Conservation (phyloP, 2,888 invertebrate species). For the Lapara coniferarum region DNA sequence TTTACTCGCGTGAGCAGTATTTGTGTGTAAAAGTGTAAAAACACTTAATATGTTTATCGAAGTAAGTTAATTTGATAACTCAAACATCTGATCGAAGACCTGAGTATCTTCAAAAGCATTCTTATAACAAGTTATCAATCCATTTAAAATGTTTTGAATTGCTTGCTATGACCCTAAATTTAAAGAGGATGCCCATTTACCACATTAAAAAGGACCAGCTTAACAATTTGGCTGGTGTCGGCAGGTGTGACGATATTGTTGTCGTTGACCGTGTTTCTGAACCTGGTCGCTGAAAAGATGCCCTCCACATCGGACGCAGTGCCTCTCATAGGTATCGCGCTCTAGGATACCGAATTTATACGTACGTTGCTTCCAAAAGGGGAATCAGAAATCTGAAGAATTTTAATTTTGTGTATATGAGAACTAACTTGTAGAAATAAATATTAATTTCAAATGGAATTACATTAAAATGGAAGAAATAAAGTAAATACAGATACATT, state of each 20-base stretch:
- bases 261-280: slow-evolving; percentile 98
- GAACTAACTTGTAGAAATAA: not conserved
- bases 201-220: slow-evolving; percentile 8
- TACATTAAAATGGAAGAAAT: not conserved
- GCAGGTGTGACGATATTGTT: slow-evolving; percentile 98
- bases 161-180: not conserved
- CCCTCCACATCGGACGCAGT: slow-evolving; percentile 93
- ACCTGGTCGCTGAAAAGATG: slow-evolving; percentile 98
- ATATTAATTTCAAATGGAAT: not conserved
- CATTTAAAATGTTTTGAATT: not conserved
- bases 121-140: too few species aligned
- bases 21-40: too few species aligned
- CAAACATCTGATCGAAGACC: too few species aligned
- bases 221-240: slow-evolving; percentile 67
- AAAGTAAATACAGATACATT: not conserved
- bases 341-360: slow-evolving; percentile 39
- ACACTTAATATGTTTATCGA: not conserved
- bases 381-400: not conserved
- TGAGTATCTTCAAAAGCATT: too few species aligned
- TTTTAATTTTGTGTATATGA: not conserved
- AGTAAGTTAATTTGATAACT: not conserved
- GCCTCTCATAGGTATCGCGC: slow-evolving; percentile 89
- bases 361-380: slow-evolving; percentile 49
- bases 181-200: not conserved
- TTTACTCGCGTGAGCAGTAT: not conserved